Evolutionary conservation across 2,888 invertebrate genomes (phyloP).

Genomic region (Vannuccia rotundouncinata): DNA sequence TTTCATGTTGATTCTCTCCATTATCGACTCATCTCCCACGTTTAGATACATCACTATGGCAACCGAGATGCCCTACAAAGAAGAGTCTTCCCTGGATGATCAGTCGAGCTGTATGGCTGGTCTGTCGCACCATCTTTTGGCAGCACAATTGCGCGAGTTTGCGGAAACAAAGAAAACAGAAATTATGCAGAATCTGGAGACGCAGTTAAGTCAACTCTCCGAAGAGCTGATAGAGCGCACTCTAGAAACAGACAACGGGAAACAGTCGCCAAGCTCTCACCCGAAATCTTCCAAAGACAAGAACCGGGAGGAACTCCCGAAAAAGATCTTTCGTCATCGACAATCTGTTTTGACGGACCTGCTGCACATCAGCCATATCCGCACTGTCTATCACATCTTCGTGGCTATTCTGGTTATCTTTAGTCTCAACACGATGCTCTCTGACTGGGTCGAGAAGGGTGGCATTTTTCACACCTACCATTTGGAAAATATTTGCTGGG

Average conservation of each 20-base stretch:
- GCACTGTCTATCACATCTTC: conserved; percentile 77
- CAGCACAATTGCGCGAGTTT: neutral
- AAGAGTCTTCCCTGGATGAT: neutral
- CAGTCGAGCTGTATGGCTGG: neutral
- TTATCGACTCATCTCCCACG: no score
- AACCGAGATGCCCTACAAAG: neutral
- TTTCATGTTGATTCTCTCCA: no score
- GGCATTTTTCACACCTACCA: conserved; percentile 35
- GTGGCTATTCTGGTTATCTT: conserved; percentile 69
- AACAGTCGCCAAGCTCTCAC: neutral
- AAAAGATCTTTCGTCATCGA: conserved; percentile 66
- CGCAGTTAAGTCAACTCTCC: neutral
- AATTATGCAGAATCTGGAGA: neutral
- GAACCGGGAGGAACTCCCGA: conserved; percentile 54
- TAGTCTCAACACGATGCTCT: conserved; percentile 67
- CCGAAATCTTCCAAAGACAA: conserved; percentile 41
- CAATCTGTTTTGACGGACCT: conserved; percentile 75
- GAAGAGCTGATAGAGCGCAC: neutral
- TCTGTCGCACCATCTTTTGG: neutral
- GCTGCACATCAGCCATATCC: conserved; percentile 70
- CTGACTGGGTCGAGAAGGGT: conserved; percentile 69
- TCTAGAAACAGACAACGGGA: neutral
- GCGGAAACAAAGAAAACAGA: neutral
- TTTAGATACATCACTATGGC: neutral
- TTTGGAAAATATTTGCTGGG: conserved; percentile 61